Percentiles rank a stretch among this genome's conserved stretches.
Evolutionary conservation across 2,888 invertebrate genomes (phyloP).

Genomic region (Eremobia ochroleuca): DNA sequence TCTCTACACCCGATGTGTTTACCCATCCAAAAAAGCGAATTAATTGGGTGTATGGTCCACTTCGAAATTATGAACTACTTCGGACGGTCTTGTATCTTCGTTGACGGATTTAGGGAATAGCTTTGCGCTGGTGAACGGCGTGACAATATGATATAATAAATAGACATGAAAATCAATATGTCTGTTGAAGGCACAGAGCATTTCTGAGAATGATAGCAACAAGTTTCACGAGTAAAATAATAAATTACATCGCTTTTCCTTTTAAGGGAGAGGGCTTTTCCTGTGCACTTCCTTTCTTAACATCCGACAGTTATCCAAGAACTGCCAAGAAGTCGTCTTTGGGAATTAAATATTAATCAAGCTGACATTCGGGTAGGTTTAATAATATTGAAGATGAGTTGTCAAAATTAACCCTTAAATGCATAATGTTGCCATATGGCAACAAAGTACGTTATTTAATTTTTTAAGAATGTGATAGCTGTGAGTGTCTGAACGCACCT

Average conservation of each 20-base stretch:
- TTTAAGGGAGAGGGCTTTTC: constrained; percentile 17
- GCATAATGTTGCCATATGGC: no score
- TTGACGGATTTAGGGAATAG: not conserved
- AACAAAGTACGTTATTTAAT: no score
- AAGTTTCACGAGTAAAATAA: constrained; percentile 14
- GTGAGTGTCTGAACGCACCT: no score
- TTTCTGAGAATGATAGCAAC: constrained; percentile 5
- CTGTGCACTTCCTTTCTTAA: constrained; percentile 11
- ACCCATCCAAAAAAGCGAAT: not conserved
- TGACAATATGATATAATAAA: not conserved
- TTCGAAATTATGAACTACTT: not conserved
- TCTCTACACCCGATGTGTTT: not conserved
- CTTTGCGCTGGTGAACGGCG: not conserved
- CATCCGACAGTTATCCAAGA: constrained; percentile 1
- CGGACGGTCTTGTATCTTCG: not conserved
- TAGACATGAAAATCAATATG: not conserved
- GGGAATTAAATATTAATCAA: not conserved
- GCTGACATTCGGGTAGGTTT: not conserved
- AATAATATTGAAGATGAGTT: not conserved
- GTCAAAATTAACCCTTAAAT: no score
- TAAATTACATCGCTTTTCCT: constrained; percentile 24
- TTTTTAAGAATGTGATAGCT: no score
- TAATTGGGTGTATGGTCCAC: not conserved
- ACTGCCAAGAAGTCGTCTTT: not conserved
- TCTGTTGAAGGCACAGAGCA: not conserved